These are phyloP conservation scores for Carcharodon carcharias DNA, from an alignment of 2,797 vertebrate genomes.

Conservation along the genomic window DNA sequence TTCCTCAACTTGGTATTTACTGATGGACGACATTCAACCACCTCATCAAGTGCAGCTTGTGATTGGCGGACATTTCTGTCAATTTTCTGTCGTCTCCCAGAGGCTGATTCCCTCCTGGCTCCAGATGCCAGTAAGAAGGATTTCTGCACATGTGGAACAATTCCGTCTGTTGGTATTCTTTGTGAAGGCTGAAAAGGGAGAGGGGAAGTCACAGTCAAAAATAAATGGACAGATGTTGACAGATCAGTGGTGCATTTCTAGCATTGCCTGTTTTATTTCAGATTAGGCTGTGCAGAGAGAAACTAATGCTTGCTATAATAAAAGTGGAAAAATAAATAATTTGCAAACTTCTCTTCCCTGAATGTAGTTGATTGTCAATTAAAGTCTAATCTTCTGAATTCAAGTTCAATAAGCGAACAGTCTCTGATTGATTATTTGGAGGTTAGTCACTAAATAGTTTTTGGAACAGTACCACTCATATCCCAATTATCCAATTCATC, in stretches of 20 bases:
- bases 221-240: background rate
- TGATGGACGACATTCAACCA: too few relatives aligned
- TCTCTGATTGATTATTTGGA: background rate
- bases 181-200: background rate
- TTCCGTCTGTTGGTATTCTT: background rate
- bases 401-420: background rate
- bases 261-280: background rate
- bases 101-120: too few relatives aligned
- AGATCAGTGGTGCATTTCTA: background rate
- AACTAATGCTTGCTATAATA: background rate
- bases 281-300: background rate
- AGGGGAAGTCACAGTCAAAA: background rate
- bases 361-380: background rate
- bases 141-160: background rate
- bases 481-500: too few relatives aligned
- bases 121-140: too few relatives aligned
- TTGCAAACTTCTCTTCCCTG: background rate
- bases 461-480: background rate
- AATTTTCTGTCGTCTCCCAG: too few relatives aligned
- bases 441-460: background rate
- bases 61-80: too few relatives aligned
- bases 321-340: background rate
- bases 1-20: too few relatives aligned
- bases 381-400: background rate
- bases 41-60: too few relatives aligned